A percentile compares a stretch with the other conserved stretches of the same genome.
Conservation (phyloP, 2,888 invertebrate genomes). For the Tetragonisca angustula region DNA sequence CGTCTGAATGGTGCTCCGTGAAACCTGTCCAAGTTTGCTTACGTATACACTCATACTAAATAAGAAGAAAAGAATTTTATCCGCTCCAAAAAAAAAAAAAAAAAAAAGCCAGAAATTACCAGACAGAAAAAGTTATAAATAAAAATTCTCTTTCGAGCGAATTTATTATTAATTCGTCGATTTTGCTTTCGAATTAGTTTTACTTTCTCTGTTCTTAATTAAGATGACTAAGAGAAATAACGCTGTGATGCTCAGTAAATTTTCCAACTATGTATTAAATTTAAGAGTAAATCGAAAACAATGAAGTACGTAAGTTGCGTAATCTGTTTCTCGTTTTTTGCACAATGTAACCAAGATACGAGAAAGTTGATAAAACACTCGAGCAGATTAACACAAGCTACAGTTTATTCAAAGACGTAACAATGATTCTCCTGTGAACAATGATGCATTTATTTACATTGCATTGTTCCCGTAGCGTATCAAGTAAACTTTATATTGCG, state of each 20-base stretch:
- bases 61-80: not conserved
- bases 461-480: not conserved
- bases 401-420: no score
- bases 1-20: conserved; percentile 12
- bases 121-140: not conserved
- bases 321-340: no score
- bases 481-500: not conserved
- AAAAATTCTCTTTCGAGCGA: not conserved
- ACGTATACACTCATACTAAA: not conserved
- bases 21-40: conserved; percentile 35
- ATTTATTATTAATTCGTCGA: not conserved
- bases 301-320: no score
- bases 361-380: no score
- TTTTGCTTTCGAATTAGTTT: not conserved
- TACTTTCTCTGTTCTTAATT: not conserved
- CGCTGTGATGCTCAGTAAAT: not conserved
- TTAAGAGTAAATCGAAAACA: no score
- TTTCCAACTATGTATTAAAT: no score
- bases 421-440: no score
- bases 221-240: not conserved
- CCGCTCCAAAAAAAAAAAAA: no score
- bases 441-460: not conserved
- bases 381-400: no score
- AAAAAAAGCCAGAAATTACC: not conserved
- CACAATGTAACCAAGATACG: no score